These are phyloP conservation scores for Isoperla grammatica DNA, from an alignment of 2,888 invertebrate species.

Conservation along the genomic window DNA sequence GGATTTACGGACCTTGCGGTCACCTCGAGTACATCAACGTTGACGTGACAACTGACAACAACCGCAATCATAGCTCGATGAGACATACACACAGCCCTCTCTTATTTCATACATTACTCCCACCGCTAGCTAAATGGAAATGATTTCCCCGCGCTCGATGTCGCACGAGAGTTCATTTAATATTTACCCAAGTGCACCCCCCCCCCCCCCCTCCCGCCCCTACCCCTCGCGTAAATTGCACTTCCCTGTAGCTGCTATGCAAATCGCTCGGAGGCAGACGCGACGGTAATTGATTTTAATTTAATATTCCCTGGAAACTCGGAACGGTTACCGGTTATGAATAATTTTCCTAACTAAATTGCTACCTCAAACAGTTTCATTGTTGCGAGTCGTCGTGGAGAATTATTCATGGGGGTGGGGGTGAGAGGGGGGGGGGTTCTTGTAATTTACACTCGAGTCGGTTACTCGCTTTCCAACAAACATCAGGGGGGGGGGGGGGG, in stretches of 20 bases:
- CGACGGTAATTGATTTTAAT: neutral
- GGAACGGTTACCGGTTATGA: neutral
- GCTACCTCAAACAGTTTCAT: conserved; percentile 4
- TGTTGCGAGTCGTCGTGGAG: neutral
- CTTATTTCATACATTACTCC: no score
- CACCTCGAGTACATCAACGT: no score
- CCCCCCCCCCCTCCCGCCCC: neutral
- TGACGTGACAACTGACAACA: no score
- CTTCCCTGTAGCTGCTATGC: neutral
- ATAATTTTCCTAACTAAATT: neutral
- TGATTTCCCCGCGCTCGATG: no score
- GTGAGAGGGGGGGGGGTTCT: neutral
- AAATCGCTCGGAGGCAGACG: neutral
- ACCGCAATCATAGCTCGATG: no score
- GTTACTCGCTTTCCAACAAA: no score
- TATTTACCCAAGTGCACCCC: conserved; percentile 1
- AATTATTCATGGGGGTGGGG: no score
- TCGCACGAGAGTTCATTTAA: neutral
- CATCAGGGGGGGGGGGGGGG: no score
- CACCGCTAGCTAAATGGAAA: no score
- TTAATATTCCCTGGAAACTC: neutral
- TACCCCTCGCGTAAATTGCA: neutral
- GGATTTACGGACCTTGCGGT: no score
- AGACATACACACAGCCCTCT: no score
- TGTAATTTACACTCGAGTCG: neutral